Evolutionary conservation across 1,140 invertebrate species (phyloP).

Genomic region (Pararge aegeria): DNA sequence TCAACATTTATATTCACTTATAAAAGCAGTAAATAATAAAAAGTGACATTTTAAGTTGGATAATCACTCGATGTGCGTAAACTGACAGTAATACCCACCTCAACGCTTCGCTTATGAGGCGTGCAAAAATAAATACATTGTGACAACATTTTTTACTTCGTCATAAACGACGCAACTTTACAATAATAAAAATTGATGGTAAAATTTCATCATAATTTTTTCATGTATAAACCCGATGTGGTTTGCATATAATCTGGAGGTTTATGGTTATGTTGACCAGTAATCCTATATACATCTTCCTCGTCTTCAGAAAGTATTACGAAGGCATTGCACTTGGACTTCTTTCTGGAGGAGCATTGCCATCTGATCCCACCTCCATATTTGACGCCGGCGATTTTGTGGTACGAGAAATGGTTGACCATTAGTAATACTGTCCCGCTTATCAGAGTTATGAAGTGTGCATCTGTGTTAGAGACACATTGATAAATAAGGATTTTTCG

Average conservation of each 20-base stretch:
- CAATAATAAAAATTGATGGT: too few relatives aligned
- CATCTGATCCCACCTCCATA: constrained; percentile 31
- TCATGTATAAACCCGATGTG: constrained; percentile 16
- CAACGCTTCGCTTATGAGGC: too few relatives aligned
- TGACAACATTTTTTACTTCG: too few relatives aligned
- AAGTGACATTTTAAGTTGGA: too few relatives aligned
- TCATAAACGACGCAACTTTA: too few relatives aligned
- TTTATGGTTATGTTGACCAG: constrained; percentile 27
- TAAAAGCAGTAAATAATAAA: too few relatives aligned
- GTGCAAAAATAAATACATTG: too few relatives aligned
- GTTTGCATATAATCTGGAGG: constrained; percentile 22
- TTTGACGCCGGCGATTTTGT: constrained; percentile 27
- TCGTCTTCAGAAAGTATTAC: constrained; percentile 30
- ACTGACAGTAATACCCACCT: too few relatives aligned
- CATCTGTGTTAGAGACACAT: constrained; percentile 21
- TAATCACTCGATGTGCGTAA: too few relatives aligned
- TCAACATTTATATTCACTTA: too few relatives aligned
- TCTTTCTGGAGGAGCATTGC: constrained; percentile 37
- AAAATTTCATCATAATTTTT: constrained; percentile 20
- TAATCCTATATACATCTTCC: constrained; percentile 12
- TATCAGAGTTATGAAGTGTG: constrained; percentile 28
- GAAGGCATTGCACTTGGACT: constrained; percentile 34
- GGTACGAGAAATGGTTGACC: constrained; percentile 22
- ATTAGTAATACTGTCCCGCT: constrained; percentile 20
- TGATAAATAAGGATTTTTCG: neutral